Percentiles rank a stretch among this genome's conserved stretches.
Conservation (phyloP, 2,113 vertebrate species). For the Atherinomorus stipes region DNA sequence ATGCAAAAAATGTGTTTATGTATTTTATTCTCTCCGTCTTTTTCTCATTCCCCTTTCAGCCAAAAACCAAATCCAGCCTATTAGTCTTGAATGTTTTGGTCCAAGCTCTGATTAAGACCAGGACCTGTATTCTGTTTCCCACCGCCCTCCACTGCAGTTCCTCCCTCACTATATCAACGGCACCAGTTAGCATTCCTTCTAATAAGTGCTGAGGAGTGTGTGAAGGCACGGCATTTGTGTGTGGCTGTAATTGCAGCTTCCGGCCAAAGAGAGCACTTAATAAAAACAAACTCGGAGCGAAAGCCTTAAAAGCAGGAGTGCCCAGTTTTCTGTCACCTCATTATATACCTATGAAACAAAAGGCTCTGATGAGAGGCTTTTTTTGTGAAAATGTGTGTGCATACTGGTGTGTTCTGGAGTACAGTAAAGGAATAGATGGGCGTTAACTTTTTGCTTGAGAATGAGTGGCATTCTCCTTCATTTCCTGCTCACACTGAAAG, state of each 20-base stretch:
- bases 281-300: constrained; percentile 42
- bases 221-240: not conserved
- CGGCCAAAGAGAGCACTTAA: constrained; percentile 30
- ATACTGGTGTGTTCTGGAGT: constrained; percentile 30
- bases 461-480: constrained; percentile 83
- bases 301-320: not conserved
- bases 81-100: constrained; percentile 55
- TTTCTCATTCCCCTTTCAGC: constrained; percentile 32
- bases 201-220: constrained; percentile 20
- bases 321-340: constrained; percentile 42
- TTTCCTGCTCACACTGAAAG: constrained; percentile 76
- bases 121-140: constrained; percentile 59
- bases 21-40: constrained; percentile 23
- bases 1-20: constrained; percentile 1
- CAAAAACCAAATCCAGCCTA: constrained; percentile 58
- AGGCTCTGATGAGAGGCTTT: constrained; percentile 15
- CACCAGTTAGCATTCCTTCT: constrained; percentile 46
- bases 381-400: constrained; percentile 26
- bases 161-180: constrained; percentile 43
- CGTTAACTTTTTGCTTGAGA: constrained; percentile 74
- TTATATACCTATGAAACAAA: constrained; percentile 36
- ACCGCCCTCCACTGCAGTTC: constrained; percentile 38
- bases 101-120: constrained; percentile 64
- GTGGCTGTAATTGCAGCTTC: constrained; percentile 46
- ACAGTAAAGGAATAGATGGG: constrained; percentile 63